Conservation (phyloP, 2,113 vertebrate genomes). For the Caloenas nicobarica region DNA sequence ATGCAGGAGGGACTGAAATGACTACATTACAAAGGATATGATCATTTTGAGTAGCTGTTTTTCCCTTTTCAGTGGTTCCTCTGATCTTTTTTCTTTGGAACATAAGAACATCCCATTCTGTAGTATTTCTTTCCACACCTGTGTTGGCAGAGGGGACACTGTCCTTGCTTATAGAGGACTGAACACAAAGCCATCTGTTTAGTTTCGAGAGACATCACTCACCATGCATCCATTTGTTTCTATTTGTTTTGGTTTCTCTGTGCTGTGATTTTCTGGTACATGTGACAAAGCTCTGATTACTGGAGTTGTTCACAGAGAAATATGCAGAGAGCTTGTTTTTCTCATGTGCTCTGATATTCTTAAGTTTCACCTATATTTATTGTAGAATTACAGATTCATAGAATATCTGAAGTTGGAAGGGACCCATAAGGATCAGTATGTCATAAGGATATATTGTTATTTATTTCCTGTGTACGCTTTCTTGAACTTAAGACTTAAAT, state of each 20-base stretch:
- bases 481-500: neutral
- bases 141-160: neutral
- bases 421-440: neutral
- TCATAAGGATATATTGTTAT: neutral
- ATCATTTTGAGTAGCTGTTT: neutral
- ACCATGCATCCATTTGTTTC: neutral
- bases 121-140: neutral
- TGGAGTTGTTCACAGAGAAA: constrained; percentile 38
- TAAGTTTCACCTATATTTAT: neutral
- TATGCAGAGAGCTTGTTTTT: constrained; percentile 31
- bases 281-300: constrained; percentile 24
- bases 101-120: neutral
- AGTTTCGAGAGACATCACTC: neutral
- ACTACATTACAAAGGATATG: neutral
- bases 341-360: constrained; percentile 52
- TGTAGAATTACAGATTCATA: neutral
- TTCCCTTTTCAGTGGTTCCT: neutral
- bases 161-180: neutral
- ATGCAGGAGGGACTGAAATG: neutral
- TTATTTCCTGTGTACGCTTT: constrained; percentile 33
- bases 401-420: neutral
- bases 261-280: constrained; percentile 20
- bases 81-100: neutral
- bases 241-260: neutral
- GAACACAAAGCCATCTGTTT: neutral